phyloP scores from a whole-genome alignment of 2,888 invertebrate genomes.

The Hirtodrosophila duncani region DNA sequence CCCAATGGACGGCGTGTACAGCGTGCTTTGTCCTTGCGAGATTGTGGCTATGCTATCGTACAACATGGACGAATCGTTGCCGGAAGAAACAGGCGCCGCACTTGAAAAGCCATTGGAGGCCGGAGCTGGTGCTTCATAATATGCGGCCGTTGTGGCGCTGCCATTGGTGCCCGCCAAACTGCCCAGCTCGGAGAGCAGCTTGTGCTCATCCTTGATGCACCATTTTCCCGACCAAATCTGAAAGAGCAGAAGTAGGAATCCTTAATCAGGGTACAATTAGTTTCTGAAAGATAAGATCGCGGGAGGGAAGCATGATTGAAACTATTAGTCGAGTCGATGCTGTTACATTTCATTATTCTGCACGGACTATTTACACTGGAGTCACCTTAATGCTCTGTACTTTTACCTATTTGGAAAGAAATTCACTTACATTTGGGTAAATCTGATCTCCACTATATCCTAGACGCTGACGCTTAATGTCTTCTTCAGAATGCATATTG shows the following conservation, averaged over 20 bases:
- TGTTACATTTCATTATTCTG: no score
- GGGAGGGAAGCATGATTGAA: no score
- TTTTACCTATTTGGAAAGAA: no score
- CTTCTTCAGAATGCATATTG: constrained; percentile 92
- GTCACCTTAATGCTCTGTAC: no score
- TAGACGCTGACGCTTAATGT: constrained; percentile 90
- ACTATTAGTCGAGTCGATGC: no score
- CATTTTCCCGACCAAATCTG: constrained; percentile 93
- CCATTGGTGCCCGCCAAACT: constrained; percentile 79
- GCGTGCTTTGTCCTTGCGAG: constrained; percentile 84
- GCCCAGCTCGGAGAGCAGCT: constrained; percentile 89
- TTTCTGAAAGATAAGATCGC: no score
- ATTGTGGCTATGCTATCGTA: constrained; percentile 86
- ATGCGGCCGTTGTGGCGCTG: constrained; percentile 48
- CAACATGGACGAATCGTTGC: constrained; percentile 81
- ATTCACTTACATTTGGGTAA: constrained; percentile 88
- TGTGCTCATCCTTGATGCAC: constrained; percentile 95
- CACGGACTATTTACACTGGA: no score
- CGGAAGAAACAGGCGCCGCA: constrained; percentile 39
- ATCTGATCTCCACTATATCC: constrained; percentile 94
- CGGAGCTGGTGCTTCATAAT: constrained; percentile 82
- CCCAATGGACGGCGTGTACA: constrained; percentile 89
- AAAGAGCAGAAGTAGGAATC: no score
- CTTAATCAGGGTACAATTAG: no score
- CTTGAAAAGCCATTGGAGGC: constrained; percentile 73